Evolutionary conservation across 2,888 invertebrate genomes (phyloP), one percentile per base, ranked within the genome.

Genomic region (Tineola bisselliella): DNA sequence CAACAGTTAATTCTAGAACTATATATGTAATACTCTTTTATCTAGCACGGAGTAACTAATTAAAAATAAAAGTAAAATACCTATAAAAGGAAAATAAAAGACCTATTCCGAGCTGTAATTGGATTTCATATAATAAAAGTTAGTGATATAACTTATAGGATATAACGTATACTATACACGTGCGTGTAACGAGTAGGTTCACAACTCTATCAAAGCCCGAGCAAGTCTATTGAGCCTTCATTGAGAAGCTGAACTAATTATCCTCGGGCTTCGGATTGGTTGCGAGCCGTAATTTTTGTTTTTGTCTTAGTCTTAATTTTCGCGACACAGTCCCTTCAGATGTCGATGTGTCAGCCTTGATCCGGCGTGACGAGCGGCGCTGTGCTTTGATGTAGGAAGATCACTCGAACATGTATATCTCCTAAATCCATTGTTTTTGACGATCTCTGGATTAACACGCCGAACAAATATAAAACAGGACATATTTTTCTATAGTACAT

Each of bases 301-400:
- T 69, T 68, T 70, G 64, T 62, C 31, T 52, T 61, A 63, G 70
- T 71, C 71, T 78, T 79, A 78, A 79, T 77, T 81, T 82, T 75
- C 68, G 72, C 74, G 70, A 73, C 73, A 73, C 73, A 66, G 70
- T 67, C 66, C 69, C 68, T 70, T 68, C 70, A 65, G 62, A 71
- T 71, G 79, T 79, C 79, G 76, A 78, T 76, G 74, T 76, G 75
- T 74, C 76, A 68, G 69, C 67, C 63, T 62, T 73, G 79, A 80
- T 73, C 58, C 33, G 68, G 63, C 67, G 71, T 76, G 77, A 79
- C 75, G 70, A 67, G 72, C 73, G 72, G 73, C 65, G 30, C 61
- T 62, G 64, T 66, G 63, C 74, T 81, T 79, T 80, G 78, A 81
- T 74, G 70, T 70, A 66, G 67, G 65, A 66, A 65, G 69, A 68